phyloP scores from a whole-genome alignment of 2,888 invertebrate species.

The Mechanitis messenoides region DNA sequence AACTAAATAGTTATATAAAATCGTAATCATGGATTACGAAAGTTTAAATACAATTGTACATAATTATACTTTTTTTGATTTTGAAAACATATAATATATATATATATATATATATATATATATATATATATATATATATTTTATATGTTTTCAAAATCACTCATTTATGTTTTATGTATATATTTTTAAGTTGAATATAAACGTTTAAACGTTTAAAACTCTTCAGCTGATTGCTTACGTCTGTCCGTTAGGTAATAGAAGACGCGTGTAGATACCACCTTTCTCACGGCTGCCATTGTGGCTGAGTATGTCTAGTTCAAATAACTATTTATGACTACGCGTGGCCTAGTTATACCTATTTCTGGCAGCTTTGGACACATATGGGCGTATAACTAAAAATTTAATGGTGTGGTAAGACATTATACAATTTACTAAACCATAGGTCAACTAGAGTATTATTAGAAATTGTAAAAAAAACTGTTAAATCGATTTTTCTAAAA shows the following conservation, averaged over 20 bases:
- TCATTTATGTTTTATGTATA: conserved; percentile 5
- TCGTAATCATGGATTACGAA: too few relatives aligned
- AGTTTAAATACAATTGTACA: too few relatives aligned
- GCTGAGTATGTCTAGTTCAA: conserved; percentile 55
- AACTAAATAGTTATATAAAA: too few relatives aligned
- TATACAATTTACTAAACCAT: too few relatives aligned
- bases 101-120: too few relatives aligned
- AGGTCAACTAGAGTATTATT: too few relatives aligned
- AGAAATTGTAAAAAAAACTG: too few relatives aligned
- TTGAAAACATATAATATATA: too few relatives aligned
- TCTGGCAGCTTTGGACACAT: conserved; percentile 1
- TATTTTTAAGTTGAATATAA: too few relatives aligned
- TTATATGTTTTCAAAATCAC: not conserved
- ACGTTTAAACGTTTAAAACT: conserved; percentile 13
- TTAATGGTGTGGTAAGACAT: conserved; percentile 4
- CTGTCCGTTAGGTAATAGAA: conserved; percentile 46
- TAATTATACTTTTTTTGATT: too few relatives aligned
- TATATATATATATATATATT: not conserved
- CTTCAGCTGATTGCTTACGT: conserved; percentile 11
- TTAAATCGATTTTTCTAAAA: too few relatives aligned
- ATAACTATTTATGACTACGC: conserved; percentile 41
- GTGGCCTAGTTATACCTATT: conserved; percentile 17
- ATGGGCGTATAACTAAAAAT: conserved; percentile 6
- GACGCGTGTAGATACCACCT: conserved; percentile 52
- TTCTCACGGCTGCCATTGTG: conserved; percentile 60